A percentile compares a stretch with the other conserved stretches of the same genome.
Conservation (phyloP, 2,888 invertebrate genomes). For the Hypsopygia costalis region DNA sequence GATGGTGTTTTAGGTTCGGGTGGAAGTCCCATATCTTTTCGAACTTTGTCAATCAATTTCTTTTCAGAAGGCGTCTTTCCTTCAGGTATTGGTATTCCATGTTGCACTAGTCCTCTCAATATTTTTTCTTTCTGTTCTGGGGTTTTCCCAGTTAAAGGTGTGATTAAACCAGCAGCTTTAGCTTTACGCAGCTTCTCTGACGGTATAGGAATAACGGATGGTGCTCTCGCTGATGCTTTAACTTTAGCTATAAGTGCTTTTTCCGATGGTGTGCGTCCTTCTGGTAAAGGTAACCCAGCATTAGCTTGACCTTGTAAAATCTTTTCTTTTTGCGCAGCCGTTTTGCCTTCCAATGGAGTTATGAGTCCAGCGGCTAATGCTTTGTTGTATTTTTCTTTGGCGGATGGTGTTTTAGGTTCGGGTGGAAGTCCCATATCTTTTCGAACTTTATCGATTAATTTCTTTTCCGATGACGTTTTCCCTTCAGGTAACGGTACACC, state of each 20-base stretch:
- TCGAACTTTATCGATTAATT: conserved; percentile 30
- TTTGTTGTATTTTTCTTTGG: conserved; percentile 23
- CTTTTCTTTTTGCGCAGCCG: conserved; percentile 22
- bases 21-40: conserved; percentile 22
- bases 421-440: conserved; percentile 32
- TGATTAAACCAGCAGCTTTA: conserved; percentile 18
- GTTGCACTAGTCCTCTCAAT: conserved; percentile 15
- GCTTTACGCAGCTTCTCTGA: conserved; percentile 9
- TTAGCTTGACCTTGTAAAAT: conserved; percentile 20
- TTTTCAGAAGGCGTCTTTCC: conserved; percentile 18
- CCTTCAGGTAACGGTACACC: conserved; percentile 34
- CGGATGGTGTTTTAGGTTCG: conserved; percentile 24
- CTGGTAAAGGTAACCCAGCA: conserved; percentile 16
- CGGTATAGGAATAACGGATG: too few species aligned
- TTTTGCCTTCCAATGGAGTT: conserved; percentile 25
- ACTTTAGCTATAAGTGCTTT: conserved; percentile 13
- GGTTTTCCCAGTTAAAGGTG: conserved; percentile 23
- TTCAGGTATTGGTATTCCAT: conserved; percentile 22
- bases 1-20: conserved; percentile 21
- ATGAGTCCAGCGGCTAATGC: conserved; percentile 24
- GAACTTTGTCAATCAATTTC: conserved; percentile 21
- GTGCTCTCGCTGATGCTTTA: conserved; percentile 7
- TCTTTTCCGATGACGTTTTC: conserved; percentile 34
- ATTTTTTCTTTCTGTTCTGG: conserved; percentile 24
- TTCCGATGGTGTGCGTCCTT: conserved; percentile 21